Conservation (phyloP, 2,797 vertebrate species). For the Micropoecilia bifurca region DNA sequence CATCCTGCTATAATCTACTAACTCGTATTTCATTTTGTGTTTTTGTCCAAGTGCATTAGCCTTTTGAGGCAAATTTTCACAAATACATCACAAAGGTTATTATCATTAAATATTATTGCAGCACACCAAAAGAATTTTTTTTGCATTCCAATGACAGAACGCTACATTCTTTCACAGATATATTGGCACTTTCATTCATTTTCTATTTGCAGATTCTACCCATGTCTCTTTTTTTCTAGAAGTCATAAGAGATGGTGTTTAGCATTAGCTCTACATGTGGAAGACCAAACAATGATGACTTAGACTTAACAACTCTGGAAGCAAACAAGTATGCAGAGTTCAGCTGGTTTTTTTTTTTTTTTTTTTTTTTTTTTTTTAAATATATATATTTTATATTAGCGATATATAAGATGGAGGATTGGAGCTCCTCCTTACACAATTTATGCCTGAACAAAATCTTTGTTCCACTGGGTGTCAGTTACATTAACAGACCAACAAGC, state of each 20-base stretch:
- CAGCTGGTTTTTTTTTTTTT: slow-evolving; percentile 17
- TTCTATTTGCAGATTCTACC: background rate
- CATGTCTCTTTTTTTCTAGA: background rate
- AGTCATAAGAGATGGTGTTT: background rate
- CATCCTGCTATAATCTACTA: background rate
- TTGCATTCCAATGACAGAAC: background rate
- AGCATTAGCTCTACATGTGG: background rate
- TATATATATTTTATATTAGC: slow-evolving; percentile 15
- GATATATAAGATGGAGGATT: slow-evolving; percentile 32
- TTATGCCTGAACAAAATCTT: slow-evolving; percentile 49
- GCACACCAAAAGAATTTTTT: background rate
- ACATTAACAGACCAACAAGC: slow-evolving; percentile 46
- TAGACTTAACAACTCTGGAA: slow-evolving; percentile 26
- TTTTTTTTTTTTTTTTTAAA: background rate
- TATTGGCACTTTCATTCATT: background rate
- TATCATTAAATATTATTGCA: background rate
- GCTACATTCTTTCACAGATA: background rate
- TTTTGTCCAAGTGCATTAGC: background rate
- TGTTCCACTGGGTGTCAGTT: slow-evolving; percentile 40
- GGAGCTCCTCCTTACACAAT: slow-evolving; percentile 70
- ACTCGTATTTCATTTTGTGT: background rate
- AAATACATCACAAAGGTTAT: background rate
- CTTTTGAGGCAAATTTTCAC: background rate
- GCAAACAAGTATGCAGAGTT: background rate
- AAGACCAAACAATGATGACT: slow-evolving; percentile 40